Evolutionary conservation across 2,888 invertebrate species (phyloP), one percentile per base, ranked within the genome.

Genomic region (Polydrusus pterygomalis): DNA sequence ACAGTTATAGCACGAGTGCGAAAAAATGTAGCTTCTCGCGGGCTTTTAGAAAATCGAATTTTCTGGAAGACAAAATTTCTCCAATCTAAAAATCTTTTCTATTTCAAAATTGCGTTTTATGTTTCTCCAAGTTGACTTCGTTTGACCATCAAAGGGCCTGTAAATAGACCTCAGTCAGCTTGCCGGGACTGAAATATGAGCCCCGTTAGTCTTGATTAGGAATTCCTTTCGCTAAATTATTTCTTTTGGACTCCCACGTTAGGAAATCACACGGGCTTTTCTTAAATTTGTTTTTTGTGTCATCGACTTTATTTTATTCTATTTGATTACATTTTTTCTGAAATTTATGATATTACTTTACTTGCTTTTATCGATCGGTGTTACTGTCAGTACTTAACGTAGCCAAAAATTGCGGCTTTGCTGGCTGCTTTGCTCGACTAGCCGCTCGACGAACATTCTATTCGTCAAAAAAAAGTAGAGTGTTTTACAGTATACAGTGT

Each of bases 161-260:
- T 38, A 60, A 60, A n/a, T 60, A 38, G 58, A 38, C 38, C 17
- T 60, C 58, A 38, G 58, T 60, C 30, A 34, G 56, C 56, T 60
- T 38, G 38, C 38, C 38, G 38, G 38, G 38, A 13, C 58, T 60
- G 18, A 60, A 60, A 60, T 60, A 60, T 60, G 38, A 60, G n/a
- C 38, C 38, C 38, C 13, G 17, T 15, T 60, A 11, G 11, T 38
- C 58, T 15, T 38, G 58, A 60, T 60, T 60, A 60, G 9, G 58
- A 60, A 60, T 60, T 17, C 18, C 17, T 60, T 18, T 38, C 15
- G 38, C 58, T 60, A 34, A 34, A 56, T 56, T 56, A 56, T 51
- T 18, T 15, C 34, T 56, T 15, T 56, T 34, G n/a, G 34, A 3
- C 34, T 34, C n/a, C 7, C 34, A 10, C 34, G 34, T 34, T 34